phyloP scores from a whole-genome alignment of 2,888 invertebrate species.

The Ophraella communa region DNA sequence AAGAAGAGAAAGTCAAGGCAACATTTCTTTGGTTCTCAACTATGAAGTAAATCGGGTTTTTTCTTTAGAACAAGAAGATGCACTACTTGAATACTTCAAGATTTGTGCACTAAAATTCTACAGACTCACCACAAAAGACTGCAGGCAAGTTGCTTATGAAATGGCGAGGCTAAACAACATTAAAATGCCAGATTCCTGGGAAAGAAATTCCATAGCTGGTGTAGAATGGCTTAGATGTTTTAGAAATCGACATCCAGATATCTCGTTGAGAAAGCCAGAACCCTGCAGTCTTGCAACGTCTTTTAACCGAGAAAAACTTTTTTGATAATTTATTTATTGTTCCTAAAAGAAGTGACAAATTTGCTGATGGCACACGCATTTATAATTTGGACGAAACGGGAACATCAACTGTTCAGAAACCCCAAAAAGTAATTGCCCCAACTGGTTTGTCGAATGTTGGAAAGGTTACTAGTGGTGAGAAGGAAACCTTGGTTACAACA shows the following conservation, averaged over 20 bases:
- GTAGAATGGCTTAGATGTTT: slow-evolving; percentile 18
- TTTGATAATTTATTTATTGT: slow-evolving; percentile 14
- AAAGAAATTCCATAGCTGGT: slow-evolving; percentile 51
- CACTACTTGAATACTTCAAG: slow-evolving; percentile 15
- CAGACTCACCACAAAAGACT: slow-evolving; percentile 4
- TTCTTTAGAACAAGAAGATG: slow-evolving; percentile 20
- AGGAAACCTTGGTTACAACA: no score
- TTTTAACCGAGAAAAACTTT: slow-evolving; percentile 7
- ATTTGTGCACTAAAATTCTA: slow-evolving; percentile 16
- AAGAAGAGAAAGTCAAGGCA: no score
- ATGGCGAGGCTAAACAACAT: slow-evolving; percentile 16
- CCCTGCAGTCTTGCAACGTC: slow-evolving; percentile 13
- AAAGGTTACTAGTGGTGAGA: not conserved
- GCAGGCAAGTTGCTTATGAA: slow-evolving; percentile 15
- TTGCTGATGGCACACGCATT: slow-evolving; percentile 23
- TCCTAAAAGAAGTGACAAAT: slow-evolving; percentile 8
- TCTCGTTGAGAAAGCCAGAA: slow-evolving; percentile 15
- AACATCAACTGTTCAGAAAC: slow-evolving; percentile 31
- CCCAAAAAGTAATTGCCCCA: slow-evolving; percentile 26
- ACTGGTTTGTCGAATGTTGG: slow-evolving; percentile 7
- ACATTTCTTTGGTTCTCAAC: slow-evolving; percentile 17
- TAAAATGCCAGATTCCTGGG: slow-evolving; percentile 43
- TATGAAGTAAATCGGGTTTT: slow-evolving; percentile 22
- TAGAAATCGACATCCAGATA: slow-evolving; percentile 11
- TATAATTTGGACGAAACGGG: slow-evolving; percentile 34